Base-by-base conservation (phyloP, 2,888 invertebrate species). In the Ceriagrion tenellum region DNA sequence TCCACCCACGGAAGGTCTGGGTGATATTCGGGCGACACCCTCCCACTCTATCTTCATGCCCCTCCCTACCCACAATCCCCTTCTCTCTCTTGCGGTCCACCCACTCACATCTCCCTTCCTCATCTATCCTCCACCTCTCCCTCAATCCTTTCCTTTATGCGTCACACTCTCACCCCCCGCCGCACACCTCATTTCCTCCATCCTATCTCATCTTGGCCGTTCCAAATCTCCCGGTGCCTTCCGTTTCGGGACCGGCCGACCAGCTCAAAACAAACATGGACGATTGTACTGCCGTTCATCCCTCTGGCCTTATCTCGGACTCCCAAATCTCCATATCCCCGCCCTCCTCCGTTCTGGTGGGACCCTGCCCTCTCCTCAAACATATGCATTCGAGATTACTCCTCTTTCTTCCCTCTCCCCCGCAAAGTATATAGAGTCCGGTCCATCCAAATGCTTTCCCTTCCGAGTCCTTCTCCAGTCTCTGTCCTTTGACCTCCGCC, bases 191-290 rank as follows among this genome's bases (percentile, higher is more conserved):
- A 81, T 81, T 81, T 81, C 35, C 81, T 81, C 81, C 26, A 8
- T 20, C 35, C 81, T 81, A 81, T 81, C 81, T 81, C 81, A n/a
- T 69, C 26, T n/a, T 13, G 16, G 81, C 30, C 81, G 81, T 23
- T n/a, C 81, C 81, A 81, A 81, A 81, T 81, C 81, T 81, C 35
- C 81, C 81, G 35, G 81, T 20, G 13, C 81, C 81, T 81, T 81
- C 81, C 81, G 81, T 26, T 59, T 69, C 69, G 30, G 30, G 26
- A 12, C 69, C 26, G 35, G 16, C 30, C 35, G 81, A 16, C 35
- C 16, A 30, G 26, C 26, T 26, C 30, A 81, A 13, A 35, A 81
- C 81, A 81, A 81, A 81, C 81, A 35, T 35, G 35, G 35, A 18
- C 81, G 81, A 13, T 81, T 81, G 35, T 81, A 35, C 81, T 81